These are phyloP conservation scores for Drosophila nebulosa DNA, from an alignment of 1,140 invertebrate genomes.

Conservation along the genomic window DNA sequence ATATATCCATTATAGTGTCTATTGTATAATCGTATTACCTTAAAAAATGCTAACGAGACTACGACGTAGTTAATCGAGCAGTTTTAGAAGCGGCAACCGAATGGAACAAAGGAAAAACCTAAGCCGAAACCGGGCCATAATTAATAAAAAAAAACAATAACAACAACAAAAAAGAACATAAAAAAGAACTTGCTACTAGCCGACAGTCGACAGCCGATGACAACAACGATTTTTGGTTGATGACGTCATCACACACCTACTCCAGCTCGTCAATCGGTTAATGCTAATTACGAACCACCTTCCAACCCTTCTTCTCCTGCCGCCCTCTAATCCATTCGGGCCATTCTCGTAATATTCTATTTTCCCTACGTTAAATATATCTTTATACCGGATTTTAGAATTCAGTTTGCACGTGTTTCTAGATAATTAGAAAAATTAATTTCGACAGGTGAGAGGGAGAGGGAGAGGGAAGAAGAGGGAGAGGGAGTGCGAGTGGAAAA, in stretches of 20 bases:
- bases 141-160: constrained; percentile 33
- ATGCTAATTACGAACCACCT: constrained; percentile 24
- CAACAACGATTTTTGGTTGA: background rate
- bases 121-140: constrained; percentile 28
- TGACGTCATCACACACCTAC: constrained; percentile 20
- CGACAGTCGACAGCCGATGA: background rate
- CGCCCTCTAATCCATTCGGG: no score
- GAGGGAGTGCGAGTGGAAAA: no score
- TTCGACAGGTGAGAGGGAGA: no score
- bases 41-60: constrained; percentile 3
- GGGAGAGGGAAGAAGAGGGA: no score
- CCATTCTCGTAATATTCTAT: no score
- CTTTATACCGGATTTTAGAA: constrained; percentile 1
- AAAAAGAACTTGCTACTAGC: constrained; percentile 40
- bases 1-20: background rate
- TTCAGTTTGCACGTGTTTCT: constrained; percentile 20
- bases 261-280: constrained; percentile 7
- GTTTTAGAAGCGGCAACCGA: constrained; percentile 6
- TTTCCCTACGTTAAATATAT: no score
- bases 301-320: no score
- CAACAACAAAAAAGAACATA: background rate
- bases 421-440: no score
- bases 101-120: constrained; percentile 13
- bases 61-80: constrained; percentile 2
- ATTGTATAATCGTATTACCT: background rate